Conservation (phyloP, 2,797 vertebrate species). For the Cygnus olor region DNA sequence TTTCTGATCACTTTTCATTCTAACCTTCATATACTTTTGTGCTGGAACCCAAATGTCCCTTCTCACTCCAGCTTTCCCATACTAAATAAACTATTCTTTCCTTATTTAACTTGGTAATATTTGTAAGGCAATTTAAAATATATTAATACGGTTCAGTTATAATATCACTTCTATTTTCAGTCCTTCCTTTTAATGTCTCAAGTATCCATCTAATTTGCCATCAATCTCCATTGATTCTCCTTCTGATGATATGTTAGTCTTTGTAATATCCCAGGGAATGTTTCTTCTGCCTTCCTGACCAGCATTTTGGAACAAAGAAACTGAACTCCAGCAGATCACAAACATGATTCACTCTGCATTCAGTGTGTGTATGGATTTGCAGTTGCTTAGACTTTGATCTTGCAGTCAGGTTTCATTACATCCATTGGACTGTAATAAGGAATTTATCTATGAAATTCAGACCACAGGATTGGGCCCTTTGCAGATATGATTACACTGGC, state of each 20-base stretch:
- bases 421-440: not conserved
- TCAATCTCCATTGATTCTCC: constrained; percentile 66
- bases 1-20: constrained; percentile 52
- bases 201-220: constrained; percentile 63
- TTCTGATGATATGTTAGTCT: constrained; percentile 50
- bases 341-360: constrained; percentile 38
- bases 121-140: constrained; percentile 62
- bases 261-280: constrained; percentile 46
- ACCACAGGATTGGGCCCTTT: not conserved
- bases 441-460: not conserved
- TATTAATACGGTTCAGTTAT: constrained; percentile 62
- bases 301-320: constrained; percentile 60
- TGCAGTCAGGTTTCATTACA: not conserved
- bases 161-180: constrained; percentile 41
- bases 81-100: constrained; percentile 41
- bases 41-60: not conserved
- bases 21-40: constrained; percentile 45
- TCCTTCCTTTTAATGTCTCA: constrained; percentile 60
- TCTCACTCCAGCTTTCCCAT: not conserved
- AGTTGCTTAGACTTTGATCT: constrained; percentile 10
- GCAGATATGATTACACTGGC: not conserved
- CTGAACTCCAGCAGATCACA: not conserved
- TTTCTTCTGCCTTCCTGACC: constrained; percentile 55
- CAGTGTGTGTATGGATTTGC: not conserved
- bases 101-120: constrained; percentile 59